These are phyloP conservation scores for Mythimna ferrago DNA, from an alignment of 2,888 invertebrate species.

Conservation along the genomic window DNA sequence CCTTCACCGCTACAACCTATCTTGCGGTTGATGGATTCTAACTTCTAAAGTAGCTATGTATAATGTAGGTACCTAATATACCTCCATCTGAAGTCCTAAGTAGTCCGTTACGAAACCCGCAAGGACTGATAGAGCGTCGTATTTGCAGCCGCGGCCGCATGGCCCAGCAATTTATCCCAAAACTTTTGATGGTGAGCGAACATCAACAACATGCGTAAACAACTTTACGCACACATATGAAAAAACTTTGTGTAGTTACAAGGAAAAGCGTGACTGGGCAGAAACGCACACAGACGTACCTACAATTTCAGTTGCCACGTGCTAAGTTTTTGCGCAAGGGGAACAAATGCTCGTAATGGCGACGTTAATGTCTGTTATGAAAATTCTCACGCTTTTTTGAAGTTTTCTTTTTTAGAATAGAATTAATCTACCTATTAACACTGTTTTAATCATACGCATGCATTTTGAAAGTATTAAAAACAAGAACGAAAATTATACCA, in stretches of 20 bases:
- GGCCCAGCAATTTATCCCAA: slow-evolving; percentile 38
- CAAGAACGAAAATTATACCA: too few species aligned
- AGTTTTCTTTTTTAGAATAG: background rate
- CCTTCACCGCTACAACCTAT: background rate
- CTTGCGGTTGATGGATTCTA: slow-evolving; percentile 1
- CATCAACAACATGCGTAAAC: slow-evolving; percentile 47
- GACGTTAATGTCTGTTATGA: background rate
- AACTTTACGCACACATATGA: slow-evolving; percentile 45
- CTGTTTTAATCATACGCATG: background rate
- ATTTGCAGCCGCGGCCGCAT: slow-evolving; percentile 38
- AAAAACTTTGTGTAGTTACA: slow-evolving; percentile 42
- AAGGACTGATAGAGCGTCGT: slow-evolving; percentile 22
- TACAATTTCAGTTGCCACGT: slow-evolving; percentile 6
- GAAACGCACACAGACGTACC: background rate
- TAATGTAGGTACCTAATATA: background rate
- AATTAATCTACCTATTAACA: too few species aligned
- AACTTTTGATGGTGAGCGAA: slow-evolving; percentile 44
- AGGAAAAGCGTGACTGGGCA: slow-evolving; percentile 17
- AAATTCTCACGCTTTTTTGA: background rate
- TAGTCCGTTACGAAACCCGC: slow-evolving; percentile 19
- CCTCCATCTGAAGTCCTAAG: slow-evolving; percentile 21
- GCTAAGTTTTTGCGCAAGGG: slow-evolving; percentile 3
- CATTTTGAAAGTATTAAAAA: background rate
- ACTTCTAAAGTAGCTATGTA: background rate
- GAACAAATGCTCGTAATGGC: slow-evolving; percentile 2